phyloP scores from a whole-genome alignment of 2,888 invertebrate species.

The Stenodema calcarata region DNA sequence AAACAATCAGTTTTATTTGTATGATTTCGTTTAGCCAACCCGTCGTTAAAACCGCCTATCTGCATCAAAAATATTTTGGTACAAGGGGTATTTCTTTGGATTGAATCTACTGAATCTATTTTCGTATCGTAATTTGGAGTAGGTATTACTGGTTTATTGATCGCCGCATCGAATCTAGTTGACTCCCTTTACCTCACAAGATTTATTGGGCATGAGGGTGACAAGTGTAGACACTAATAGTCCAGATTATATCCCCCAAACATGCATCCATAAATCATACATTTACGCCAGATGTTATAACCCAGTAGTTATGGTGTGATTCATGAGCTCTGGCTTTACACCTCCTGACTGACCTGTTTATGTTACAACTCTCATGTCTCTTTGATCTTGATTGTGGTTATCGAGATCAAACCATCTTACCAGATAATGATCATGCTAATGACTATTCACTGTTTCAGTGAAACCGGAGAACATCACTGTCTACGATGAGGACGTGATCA shows the following conservation, averaged over 20 bases:
- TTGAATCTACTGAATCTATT: no score
- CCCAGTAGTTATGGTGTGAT: background rate
- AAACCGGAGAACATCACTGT: conserved; percentile 79
- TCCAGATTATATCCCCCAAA: conserved; percentile 14
- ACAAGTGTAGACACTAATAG: conserved; percentile 27
- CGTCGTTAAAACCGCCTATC: no score
- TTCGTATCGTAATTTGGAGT: no score
- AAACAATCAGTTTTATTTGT: no score
- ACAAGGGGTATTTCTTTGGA: no score
- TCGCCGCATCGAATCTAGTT: background rate
- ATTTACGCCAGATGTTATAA: background rate
- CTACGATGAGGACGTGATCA: conserved; percentile 69
- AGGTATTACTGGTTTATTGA: no score
- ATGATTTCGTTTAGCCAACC: no score
- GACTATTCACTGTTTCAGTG: conserved; percentile 65
- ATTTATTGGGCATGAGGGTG: conserved; percentile 2
- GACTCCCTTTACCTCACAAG: background rate
- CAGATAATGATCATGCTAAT: no score
- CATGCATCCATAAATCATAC: conserved; percentile 15
- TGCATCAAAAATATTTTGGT: no score
- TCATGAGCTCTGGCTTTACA: background rate
- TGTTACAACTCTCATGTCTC: background rate
- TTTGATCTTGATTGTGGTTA: background rate
- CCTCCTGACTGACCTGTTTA: background rate
- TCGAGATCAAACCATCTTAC: no score